Evolutionary conservation across 2,888 invertebrate genomes (phyloP), one percentile per base, ranked within the genome.

Genomic region (Erebia palarica): DNA sequence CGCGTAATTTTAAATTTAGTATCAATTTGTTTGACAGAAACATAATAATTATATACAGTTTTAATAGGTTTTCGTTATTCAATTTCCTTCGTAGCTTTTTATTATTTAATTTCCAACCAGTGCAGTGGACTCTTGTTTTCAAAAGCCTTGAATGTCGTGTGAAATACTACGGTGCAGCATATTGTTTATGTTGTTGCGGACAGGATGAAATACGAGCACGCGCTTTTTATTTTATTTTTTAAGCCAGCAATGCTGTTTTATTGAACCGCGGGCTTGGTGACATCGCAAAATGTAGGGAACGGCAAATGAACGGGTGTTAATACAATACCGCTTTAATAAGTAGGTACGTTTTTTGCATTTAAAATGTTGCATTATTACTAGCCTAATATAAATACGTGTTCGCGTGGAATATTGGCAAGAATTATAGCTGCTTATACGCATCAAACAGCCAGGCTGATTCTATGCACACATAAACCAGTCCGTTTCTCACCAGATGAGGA

Each of bases 111-210:
- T 53, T 16, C 53, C 53, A 16, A n/a, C 53, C n/a, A 53, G 53
- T 36, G 36, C 7, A 51, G 7, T 42, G 82, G 81, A 84, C 82
- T 82, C 82, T 84, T 83, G 81, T 82, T 80, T 82, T 81, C 77
- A 79, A 78, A 78, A 70, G 75, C 76, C 69, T 78, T 80, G 82
- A 78, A 80, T 78, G 78, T 78, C 79, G 79, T 76, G 80, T 77
- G 79, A 82, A 82, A 81, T 81, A 81, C 75, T 77, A 74, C 73
- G 70, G 75, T 78, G 78, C 80, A 74, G 53, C 80, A 79, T 71
- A 63, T 71, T 58, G 36, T 72, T 60, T 63, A 63, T 63, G 63
- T 63, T 63, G 18, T 21, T 63, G 63, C 49, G 49, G 63, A 63
- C 63, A 63, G 63, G 47, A 47, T 63, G 13, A 63, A 63, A 63